Evolutionary conservation across 2,113 vertebrate genomes (phyloP), one percentile per base, ranked within the genome.

Genomic region (Lophius piscatorius): DNA sequence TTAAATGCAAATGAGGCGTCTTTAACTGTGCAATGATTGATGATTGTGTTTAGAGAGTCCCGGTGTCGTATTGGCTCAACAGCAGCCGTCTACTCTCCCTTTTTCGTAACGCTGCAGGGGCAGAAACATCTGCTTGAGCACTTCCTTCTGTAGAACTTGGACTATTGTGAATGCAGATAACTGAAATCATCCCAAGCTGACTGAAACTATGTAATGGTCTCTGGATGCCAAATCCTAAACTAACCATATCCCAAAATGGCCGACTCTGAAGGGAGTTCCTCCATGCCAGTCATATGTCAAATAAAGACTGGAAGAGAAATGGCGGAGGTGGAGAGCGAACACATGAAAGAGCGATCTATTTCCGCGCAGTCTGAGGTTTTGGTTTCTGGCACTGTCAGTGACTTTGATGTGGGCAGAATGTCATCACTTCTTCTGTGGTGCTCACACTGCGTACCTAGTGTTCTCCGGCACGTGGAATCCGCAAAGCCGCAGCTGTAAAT

Each of bases 91-190:
- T 39, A 65, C 82, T n/a, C n/a, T n/a, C n/a, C n/a, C n/a, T n/a
- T n/a, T n/a, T n/a, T n/a, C n/a, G n/a, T n/a, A n/a, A n/a, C n/a
- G n/a, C n/a, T n/a, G n/a, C n/a, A n/a, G n/a, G n/a, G n/a, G n/a
- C n/a, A 83, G 84, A 86, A 85, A 87, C 78, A 90, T 88, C 86
- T 90, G 88, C 63, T 78, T 39, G 56, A 87, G 49, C 52, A 67
- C 80, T 90, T 71, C 73, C 36, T 56, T 67, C 62, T 59, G 31
- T 72, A 46, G 50, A 62, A 57, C 42, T 46, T 42, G 17, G 58
- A 63, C 66, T 72, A 47, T 74, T 76, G 58, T 54, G 49, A 66
- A 75, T 82, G 49, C 23, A 46, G 78, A 77, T 74, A 76, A 69
- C 81, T 80, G 76, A 83, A 88, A 84, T 81, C 77, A 76, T 52